These are phyloP conservation scores for Atrichornis clamosus DNA, from an alignment of 2,113 vertebrate species.

Conservation along the genomic window DNA sequence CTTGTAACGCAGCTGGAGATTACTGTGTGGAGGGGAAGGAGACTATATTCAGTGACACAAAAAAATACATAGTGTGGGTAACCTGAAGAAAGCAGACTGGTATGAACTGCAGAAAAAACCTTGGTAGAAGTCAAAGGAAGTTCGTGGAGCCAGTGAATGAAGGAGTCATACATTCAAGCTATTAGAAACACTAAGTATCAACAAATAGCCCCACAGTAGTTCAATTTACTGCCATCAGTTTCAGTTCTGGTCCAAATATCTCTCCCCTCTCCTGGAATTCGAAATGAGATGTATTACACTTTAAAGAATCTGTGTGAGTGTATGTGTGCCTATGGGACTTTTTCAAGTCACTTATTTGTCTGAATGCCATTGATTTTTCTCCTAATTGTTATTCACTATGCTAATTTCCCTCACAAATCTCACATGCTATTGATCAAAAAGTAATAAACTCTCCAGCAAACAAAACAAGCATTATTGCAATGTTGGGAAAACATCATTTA, in stretches of 20 bases:
- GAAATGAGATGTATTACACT: constrained; percentile 76
- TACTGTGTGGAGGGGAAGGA: neutral
- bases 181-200: constrained; percentile 57
- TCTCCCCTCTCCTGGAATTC: constrained; percentile 61
- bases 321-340: constrained; percentile 76
- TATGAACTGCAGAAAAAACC: neutral
- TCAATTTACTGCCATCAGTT: constrained; percentile 63
- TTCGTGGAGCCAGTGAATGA: neutral
- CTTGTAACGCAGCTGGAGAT: neutral
- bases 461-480: constrained; percentile 92
- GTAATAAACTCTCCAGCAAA: constrained; percentile 90
- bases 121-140: neutral
- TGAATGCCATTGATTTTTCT: constrained; percentile 89
- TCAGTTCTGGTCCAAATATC: constrained; percentile 56
- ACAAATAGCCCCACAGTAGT: constrained; percentile 51
- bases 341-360: constrained; percentile 86
- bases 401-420: constrained; percentile 94
- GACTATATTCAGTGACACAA: neutral
- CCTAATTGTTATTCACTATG: constrained; percentile 94
- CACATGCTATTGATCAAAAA: constrained; percentile 88
- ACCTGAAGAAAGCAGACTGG: neutral
- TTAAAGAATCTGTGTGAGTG: constrained; percentile 68
- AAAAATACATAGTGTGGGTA: neutral
- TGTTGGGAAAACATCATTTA: constrained; percentile 90
- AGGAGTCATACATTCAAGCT: neutral